phyloP scores from a whole-genome alignment of 2,888 invertebrate species.

The Cryptus viduatorius region DNA sequence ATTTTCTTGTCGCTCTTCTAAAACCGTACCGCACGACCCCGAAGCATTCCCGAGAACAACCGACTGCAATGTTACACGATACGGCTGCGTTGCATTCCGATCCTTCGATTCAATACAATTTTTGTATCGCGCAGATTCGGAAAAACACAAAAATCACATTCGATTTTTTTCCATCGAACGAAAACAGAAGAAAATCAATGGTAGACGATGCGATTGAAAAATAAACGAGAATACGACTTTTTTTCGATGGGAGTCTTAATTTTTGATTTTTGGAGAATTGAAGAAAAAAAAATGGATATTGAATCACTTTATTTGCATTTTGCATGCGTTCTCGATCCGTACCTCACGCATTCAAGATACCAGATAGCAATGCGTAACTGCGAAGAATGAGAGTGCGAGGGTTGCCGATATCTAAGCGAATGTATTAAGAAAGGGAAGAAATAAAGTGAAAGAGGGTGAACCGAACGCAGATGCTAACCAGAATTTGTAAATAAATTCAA shows the following conservation, averaged over 20 bases:
- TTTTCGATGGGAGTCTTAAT: too few species aligned
- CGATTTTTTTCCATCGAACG: too few species aligned
- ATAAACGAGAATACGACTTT: too few species aligned
- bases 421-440: not conserved
- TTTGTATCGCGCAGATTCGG: too few species aligned
- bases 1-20: constrained; percentile 1
- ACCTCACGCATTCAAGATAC: not conserved
- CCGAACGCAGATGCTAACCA: constrained; percentile 80
- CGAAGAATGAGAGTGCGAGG: constrained; percentile 2
- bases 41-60: not conserved
- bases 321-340: not conserved
- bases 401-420: constrained; percentile 15
- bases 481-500: constrained; percentile 83
- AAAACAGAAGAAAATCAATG: too few species aligned
- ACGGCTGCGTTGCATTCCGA: not conserved
- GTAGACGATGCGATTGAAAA: too few species aligned
- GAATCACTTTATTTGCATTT: constrained; percentile 22
- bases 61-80: not conserved
- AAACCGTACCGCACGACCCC: not conserved
- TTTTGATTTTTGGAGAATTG: too few species aligned
- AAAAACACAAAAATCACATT: too few species aligned
- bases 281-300: not conserved
- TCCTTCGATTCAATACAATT: not conserved
- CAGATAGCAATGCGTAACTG: constrained; percentile 17
- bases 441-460: constrained; percentile 68